Base-by-base conservation (phyloP, 2,888 invertebrate species). In the Apamea monoglypha region DNA sequence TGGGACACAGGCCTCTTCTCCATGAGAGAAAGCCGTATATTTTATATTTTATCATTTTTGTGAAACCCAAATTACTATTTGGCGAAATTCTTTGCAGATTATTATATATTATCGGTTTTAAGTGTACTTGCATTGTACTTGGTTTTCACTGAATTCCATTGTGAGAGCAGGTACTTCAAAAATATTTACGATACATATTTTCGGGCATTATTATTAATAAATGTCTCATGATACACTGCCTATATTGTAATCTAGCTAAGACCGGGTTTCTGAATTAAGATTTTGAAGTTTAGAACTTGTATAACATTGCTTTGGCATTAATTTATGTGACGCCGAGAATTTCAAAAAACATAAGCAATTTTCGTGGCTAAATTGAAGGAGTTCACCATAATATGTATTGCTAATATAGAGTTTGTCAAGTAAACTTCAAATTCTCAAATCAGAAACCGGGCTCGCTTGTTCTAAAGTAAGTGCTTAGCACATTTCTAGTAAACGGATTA, bases 401-500 rank as follows among this genome's bases (percentile, higher is more conserved):
- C 2, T 29, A n/a, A 10, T 8, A 18, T 67, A 21, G 21, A 47
- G 14, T 25, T 25, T 21, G 14, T 32, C 47, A 32, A 70, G 10
- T 16, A 32, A 70, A 50, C 18, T n/a, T 25, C 6, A 3, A n/a
- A 36, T 53, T 53, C 53, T 53, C 25, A 53, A n/a, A 36, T 56
- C 12, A 56, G 12, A 71, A 56, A 56, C 6, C 7, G 36, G 14
- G 47, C 80, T 80, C 36, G 36, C 36, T 47, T 40, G 36, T 29
- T 67, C 56, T 44, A 64, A 78, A 59, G 18, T 53, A 40, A 56
- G 47, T 79, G 82, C 87, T 91, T 89, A 90, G 74, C 89, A 91
- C 89, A 90, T 90, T 90, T 88, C 88, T 76, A 77, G 85, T 93
- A 93, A 94, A 91, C 87, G 91, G 92, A 92, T 94, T 94, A 93